Base-by-base conservation (phyloP, 53 echinoderm and acorn worm genomes). In the Henricia sp. region DNA sequence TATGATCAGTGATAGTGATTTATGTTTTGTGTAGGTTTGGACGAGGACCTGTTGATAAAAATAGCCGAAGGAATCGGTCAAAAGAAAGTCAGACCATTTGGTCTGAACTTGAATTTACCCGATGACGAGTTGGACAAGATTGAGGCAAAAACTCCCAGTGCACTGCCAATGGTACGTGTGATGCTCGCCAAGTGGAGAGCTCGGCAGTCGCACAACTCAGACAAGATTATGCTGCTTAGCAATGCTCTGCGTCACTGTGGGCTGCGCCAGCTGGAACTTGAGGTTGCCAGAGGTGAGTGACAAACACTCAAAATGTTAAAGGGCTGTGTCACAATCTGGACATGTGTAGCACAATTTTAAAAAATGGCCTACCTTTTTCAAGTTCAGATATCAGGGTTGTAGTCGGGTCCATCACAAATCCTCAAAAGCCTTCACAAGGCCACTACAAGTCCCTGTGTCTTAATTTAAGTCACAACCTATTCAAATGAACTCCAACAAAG, bases 141-240 rank as follows among this genome's bases (percentile, higher is more conserved):
- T 28, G 86, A 85, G 53, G 17, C 17, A 1, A 19, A 38, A 0
- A 1, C 8, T 0, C 12, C 19, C 2, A n/a, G 36, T 10, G 38
- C 44, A 3, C 23, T 73, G 50, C 74, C 74, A 5, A 34, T 44
- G 13, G 71, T 88, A 3, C 77, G 70, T 9, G 30, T 70, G 39
- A 60, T 88, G 78, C 37, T 88, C 44, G 70, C 68, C 0, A 52
- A 38, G 14, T 88, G 88, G 88, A 43, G 82, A 30, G 71, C 52
- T 6, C 70, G 36, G 13, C 88, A 88, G 70, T 77, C 88, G 1
- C 69, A 67, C 33, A 56, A 60, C 48, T 78, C 70, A 1, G 88
- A 88, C 56, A 78, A 88, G 56, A 82, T 82, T 26, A 23, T 70
- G 23, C 38, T 71, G 70, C 71, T 88, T 3, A 82, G 82, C 50